These are phyloP conservation scores for Trichopria drosophilae DNA, from an alignment of 2,888 invertebrate species.

Conservation along the genomic window DNA sequence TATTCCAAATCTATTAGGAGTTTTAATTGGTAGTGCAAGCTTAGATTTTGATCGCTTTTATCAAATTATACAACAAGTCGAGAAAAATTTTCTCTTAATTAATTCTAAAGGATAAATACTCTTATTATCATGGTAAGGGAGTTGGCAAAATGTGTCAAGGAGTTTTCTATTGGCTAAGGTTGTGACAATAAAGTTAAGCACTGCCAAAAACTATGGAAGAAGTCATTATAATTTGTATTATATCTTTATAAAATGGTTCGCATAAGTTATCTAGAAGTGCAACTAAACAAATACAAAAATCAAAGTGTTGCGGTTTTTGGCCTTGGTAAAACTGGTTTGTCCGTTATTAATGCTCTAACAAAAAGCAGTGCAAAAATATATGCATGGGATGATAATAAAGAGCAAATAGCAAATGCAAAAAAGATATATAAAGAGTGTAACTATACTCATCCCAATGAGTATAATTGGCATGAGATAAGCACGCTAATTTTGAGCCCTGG, in stretches of 20 bases:
- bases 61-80: constrained; percentile 14
- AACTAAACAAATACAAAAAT: too few species aligned
- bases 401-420: constrained; percentile 11
- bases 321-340: constrained; percentile 4
- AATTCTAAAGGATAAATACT: too few species aligned
- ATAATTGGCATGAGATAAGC: constrained; percentile 3
- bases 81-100: constrained; percentile 14
- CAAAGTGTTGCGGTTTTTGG: constrained; percentile 5
- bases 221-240: too few species aligned
- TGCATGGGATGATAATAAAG: constrained; percentile 7
- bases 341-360: neutral
- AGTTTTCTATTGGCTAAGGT: too few species aligned
- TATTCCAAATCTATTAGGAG: constrained; percentile 14
- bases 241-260: too few species aligned
- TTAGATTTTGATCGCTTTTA: constrained; percentile 15
- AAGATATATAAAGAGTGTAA: constrained; percentile 4
- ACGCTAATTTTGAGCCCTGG: constrained; percentile 11
- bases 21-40: constrained; percentile 15
- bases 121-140: too few species aligned
- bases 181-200: too few species aligned
- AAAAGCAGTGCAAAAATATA: neutral
- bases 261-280: too few species aligned
- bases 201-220: too few species aligned
- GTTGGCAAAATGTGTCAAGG: too few species aligned
- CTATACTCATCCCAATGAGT: neutral